Evolutionary conservation across 2,888 invertebrate genomes (phyloP), one percentile per base, ranked within the genome.

Genomic region (Ashinkailepas kermadecensis): DNA sequence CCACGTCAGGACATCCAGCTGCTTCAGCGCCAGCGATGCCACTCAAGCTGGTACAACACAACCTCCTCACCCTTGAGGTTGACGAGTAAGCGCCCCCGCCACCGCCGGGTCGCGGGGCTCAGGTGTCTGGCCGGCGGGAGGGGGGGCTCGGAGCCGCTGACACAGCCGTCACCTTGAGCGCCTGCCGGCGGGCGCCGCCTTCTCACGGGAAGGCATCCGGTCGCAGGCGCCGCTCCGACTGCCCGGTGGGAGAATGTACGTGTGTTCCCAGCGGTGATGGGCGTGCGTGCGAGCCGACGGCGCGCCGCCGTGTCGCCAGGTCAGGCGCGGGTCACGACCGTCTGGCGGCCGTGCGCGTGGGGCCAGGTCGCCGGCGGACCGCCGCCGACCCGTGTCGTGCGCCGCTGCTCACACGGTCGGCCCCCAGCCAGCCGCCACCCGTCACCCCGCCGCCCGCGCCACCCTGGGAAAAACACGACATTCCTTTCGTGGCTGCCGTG

Each of bases 151-250:
- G 6, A n/a, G 21, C n/a, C 9, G n/a, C n/a, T 64, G n/a, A 10
- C 64, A 64, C 18, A 21, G 39, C 15, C 62, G 18, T 70, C 70
- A 25, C 70, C 70, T 70, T 70, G 70, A 70, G 70, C 70, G 70
- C 15, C 15, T 23, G 39, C 39, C 23, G 25, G 39, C 70, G 70
- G 70, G 15, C 70, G 39, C 70, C 39, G 70, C 70, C 70, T 70
- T 70, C 70, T 70, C 70, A 70, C 70, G 70, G 70, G 70, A 70
- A 70, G 70, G 39, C 70, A 39, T 70, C 70, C 70, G 70, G 70
- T 70, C 70, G 39, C 70, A 70, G 70, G 70, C 70, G 23, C 39
- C 39, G 70, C 15, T 13, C 39, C 39, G 70, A 13, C 10, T 15
- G 25, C 39, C 6, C 70, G 39, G 15, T 70, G 70, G 70, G 70